Conservation (phyloP, 2,888 invertebrate genomes). For the Orchesellides sinensis region DNA sequence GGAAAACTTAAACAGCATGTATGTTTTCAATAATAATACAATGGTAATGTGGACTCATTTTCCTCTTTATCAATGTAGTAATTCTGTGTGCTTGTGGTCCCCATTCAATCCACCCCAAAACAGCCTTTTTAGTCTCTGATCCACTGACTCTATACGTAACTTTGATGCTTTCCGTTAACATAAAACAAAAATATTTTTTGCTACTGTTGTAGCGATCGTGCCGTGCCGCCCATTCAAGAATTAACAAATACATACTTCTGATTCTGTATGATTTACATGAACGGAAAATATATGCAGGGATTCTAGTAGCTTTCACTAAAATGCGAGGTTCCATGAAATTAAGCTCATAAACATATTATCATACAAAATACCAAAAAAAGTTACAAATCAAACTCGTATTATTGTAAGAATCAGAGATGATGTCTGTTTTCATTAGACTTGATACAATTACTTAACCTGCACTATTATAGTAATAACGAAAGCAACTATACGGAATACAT, state of each 20-base stretch:
- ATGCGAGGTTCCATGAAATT: conserved; percentile 17
- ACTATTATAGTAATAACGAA: conserved; percentile 7
- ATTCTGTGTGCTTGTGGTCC: conserved; percentile 51
- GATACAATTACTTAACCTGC: conserved; percentile 10
- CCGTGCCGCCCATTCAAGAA: conserved; percentile 16
- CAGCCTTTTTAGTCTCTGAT: conserved; percentile 37
- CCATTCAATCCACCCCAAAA: conserved; percentile 46
- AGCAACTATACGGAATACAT: conserved; percentile 40
- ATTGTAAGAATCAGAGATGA: conserved; percentile 24
- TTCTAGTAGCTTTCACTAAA: background rate
- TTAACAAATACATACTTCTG: conserved; percentile 7
- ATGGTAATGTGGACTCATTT: conserved; percentile 18
- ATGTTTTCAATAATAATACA: background rate
- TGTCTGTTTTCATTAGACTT: conserved; percentile 13
- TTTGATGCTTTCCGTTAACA: conserved; percentile 4
- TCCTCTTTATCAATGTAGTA: conserved; percentile 29
- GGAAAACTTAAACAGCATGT: background rate
- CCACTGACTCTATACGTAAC: conserved; percentile 17
- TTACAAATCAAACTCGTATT: background rate
- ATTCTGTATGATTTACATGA: background rate
- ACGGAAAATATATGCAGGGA: background rate
- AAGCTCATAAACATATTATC: conserved; percentile 19
- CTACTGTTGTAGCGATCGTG: background rate
- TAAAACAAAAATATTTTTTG: too few species aligned
- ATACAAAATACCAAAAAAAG: background rate